Evolutionary conservation across 1,140 invertebrate species (phyloP), one percentile per base, ranked within the genome.

Genomic region (Drosophila saltans): DNA sequence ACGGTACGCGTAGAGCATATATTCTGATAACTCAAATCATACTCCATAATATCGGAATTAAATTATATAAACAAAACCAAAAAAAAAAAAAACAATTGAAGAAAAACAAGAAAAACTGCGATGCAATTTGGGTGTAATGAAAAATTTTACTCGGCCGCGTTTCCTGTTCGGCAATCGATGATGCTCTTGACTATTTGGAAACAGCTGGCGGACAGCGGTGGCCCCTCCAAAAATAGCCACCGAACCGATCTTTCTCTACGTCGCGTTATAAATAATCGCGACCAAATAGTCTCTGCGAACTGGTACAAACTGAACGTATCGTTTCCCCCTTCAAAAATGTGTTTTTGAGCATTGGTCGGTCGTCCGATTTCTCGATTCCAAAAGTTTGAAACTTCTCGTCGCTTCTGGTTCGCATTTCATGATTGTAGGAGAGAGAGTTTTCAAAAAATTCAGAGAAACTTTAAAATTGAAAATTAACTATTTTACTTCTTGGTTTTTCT

Each of bases 1-100:
- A 95, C 84, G 0, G 94, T 95, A 63, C 93, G 93, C 75, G 93
- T 92, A 59, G 94, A 94, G 75, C 94, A 95, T 43, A 94, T 89
- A 33, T 82, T 83, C 21, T 92, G 85, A 70, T 93, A 93, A 28
- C 66, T 76, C 16, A 66, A 64, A 52, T 91, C 90, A 41, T 75
- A 76, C 56, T 92, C 90, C 90, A 92, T 90, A 4, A 45, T 64
- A 21, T 26, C 41, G 9, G 9, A 4, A 45, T 2, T 8, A 16
- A 45, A 45, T 21, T 21, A 48, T 24, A 21, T 21, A 16, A 48
- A 10, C 26, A 48, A 16, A 48, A 10, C 26, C 24, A 11, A 43
- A 81, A 81, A 79, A 81, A 81, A 86, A 82, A 28, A 11, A 43
- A 81, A 81, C 82, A 81, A 81, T 16, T 16, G 16, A 16, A 16